phyloP scores from a whole-genome alignment of 2,888 invertebrate species.

The Drosophila setosimentum region DNA sequence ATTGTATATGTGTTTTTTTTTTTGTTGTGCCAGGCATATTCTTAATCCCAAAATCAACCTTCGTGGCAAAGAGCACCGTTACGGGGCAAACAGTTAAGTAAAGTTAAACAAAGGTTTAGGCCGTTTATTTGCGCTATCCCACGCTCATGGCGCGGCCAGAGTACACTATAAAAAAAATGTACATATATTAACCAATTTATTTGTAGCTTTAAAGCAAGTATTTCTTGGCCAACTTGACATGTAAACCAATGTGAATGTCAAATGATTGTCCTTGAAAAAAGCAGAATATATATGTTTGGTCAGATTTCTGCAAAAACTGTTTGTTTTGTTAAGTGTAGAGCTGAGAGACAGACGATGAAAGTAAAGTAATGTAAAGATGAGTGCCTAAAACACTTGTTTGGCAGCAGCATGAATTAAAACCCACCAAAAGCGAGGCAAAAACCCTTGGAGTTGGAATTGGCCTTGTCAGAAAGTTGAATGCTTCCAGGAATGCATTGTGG shows the following conservation, averaged over 20 bases:
- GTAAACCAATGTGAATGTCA: not conserved
- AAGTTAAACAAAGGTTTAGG: conserved; percentile 63
- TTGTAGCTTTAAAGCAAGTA: not conserved
- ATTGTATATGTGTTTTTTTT: conserved; percentile 35
- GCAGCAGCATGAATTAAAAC: conserved; percentile 54
- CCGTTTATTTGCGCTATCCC: conserved; percentile 36
- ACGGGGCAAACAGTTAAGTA: conserved; percentile 55
- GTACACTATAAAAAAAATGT: not conserved
- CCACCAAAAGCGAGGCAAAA: not conserved
- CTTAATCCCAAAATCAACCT: conserved; percentile 17
- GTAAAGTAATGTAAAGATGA: not conserved
- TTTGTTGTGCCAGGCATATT: conserved; percentile 6
- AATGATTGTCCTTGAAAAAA: not conserved
- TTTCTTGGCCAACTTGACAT: too few relatives aligned
- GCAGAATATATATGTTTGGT: not conserved
- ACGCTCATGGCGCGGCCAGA: conserved; percentile 34
- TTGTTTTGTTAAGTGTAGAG: not conserved
- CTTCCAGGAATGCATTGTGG: conserved; percentile 45
- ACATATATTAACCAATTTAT: not conserved
- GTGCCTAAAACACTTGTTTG: conserved; percentile 19
- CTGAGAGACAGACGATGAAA: not conserved
- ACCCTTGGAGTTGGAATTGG: conserved; percentile 14
- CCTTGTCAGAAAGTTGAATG: conserved; percentile 18
- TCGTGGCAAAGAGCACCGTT: conserved; percentile 31
- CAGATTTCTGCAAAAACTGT: not conserved